A percentile compares a stretch with the other conserved stretches of the same genome.
These are phyloP conservation scores for Amitus sp. DNA, from an alignment of 2,888 invertebrate genomes.

Conservation along the genomic window DNA sequence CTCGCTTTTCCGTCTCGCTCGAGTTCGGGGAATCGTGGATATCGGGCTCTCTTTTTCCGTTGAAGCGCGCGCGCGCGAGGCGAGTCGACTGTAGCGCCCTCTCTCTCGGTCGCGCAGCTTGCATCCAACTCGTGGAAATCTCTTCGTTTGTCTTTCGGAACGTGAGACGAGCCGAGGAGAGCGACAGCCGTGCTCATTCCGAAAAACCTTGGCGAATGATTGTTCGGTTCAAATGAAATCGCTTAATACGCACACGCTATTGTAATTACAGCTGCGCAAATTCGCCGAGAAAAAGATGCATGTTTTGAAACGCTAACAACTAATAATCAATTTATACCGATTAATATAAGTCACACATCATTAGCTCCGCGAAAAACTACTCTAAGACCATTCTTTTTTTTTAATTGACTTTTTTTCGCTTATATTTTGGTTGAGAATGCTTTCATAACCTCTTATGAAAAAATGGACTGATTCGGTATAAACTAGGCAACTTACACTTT, in stretches of 20 bases:
- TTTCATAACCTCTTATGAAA: too few relatives aligned
- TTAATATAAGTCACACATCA: too few relatives aligned
- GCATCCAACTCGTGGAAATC: constrained; percentile 23
- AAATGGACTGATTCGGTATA: too few relatives aligned
- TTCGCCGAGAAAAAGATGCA: too few relatives aligned
- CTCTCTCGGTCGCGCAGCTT: constrained; percentile 26
- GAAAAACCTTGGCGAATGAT: constrained; percentile 36
- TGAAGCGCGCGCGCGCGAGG: too few relatives aligned
- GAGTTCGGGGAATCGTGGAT: not conserved
- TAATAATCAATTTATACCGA: too few relatives aligned
- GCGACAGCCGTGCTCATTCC: constrained; percentile 24
- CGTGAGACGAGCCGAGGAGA: constrained; percentile 11
- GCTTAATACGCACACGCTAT: constrained; percentile 19
- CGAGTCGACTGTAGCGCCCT: constrained; percentile 20
- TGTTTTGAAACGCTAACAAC: too few relatives aligned
- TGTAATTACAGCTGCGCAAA: constrained; percentile 19
- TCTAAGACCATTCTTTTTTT: too few relatives aligned
- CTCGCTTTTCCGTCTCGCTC: not conserved
- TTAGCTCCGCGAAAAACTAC: too few relatives aligned
- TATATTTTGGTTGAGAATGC: too few relatives aligned
- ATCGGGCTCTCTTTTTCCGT: not conserved
- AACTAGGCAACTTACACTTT: too few relatives aligned
- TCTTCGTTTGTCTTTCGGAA: constrained; percentile 25
- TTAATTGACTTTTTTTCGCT: too few relatives aligned
- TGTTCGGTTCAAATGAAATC: constrained; percentile 29